A percentile compares a stretch with the other conserved stretches of the same genome.
Evolutionary conservation across 2,113 vertebrate genomes (phyloP).

Genomic region (Pseudorasbora parva): DNA sequence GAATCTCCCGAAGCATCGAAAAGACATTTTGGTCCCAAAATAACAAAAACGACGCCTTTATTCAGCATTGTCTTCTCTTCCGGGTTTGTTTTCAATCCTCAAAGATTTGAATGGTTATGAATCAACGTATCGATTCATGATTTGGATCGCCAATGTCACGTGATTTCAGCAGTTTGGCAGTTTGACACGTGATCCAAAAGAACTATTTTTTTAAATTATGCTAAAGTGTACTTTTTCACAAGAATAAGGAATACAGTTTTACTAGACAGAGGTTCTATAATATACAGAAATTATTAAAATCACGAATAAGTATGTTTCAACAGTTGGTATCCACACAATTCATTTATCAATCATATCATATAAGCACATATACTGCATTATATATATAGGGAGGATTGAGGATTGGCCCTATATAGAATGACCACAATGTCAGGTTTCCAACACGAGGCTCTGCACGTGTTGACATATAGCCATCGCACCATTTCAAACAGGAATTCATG

Average conservation of each 20-base stretch:
- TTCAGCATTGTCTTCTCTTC: no score
- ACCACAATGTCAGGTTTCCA: constrained; percentile 17
- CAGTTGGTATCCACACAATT: not conserved
- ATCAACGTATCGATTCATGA: no score
- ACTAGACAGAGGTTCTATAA: not conserved
- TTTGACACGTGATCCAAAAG: no score
- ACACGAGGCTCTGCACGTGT: not conserved
- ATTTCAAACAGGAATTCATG: constrained; percentile 18
- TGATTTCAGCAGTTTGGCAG: no score
- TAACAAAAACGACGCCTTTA: no score
- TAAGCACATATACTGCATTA: not conserved
- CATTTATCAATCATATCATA: not conserved
- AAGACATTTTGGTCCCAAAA: no score
- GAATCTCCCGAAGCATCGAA: no score
- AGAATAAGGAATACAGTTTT: not conserved
- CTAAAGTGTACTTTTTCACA: not conserved
- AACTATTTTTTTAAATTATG: not conserved
- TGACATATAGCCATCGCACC: not conserved
- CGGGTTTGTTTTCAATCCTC: no score
- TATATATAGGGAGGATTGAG: no score
- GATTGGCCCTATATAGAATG: not conserved
- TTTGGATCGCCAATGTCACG: no score
- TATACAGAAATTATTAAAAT: not conserved
- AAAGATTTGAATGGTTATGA: no score
- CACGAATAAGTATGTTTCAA: not conserved